phyloP scores from a whole-genome alignment of 2,113 vertebrate species.

The Lonchura striata region DNA sequence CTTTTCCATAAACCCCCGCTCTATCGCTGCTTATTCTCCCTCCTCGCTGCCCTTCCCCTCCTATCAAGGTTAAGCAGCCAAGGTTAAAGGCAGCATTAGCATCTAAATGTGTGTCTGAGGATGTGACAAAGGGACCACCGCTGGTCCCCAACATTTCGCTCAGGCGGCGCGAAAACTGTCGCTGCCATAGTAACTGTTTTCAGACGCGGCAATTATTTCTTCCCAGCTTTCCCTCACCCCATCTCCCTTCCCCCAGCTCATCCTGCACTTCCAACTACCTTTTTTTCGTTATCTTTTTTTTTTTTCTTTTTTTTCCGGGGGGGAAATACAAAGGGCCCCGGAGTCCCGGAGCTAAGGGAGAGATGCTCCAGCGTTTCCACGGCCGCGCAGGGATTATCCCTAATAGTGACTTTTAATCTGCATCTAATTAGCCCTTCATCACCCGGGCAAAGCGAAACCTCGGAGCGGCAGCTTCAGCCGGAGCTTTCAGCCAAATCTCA shows the following conservation, averaged over 20 bases:
- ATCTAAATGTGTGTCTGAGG: slow-evolving; percentile 5
- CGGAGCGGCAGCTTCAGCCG: background rate
- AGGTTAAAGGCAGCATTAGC: slow-evolving; percentile 30
- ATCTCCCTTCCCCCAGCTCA: background rate
- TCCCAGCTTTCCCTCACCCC: background rate
- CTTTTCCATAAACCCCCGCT: background rate
- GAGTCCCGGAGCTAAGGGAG: background rate
- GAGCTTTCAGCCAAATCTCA: background rate
- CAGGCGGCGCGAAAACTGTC: background rate
- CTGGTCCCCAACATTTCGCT: background rate
- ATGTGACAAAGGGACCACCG: background rate
- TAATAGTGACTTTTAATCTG: slow-evolving; percentile 3
- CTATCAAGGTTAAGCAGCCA: slow-evolving; percentile 40
- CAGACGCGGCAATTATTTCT: background rate
- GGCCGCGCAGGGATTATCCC: background rate
- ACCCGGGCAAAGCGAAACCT: background rate
- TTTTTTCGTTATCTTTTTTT: background rate
- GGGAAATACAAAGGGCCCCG: background rate
- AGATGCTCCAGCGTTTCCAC: background rate
- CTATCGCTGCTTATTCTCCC: background rate
- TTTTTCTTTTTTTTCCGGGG: background rate
- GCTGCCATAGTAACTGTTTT: slow-evolving; percentile 32
- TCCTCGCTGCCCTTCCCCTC: background rate
- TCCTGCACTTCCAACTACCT: background rate
- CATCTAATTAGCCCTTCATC: slow-evolving; percentile 9